These are phyloP conservation scores for Ceratothoa steindachneri DNA, from an alignment of 2,888 invertebrate genomes.

Conservation along the genomic window DNA sequence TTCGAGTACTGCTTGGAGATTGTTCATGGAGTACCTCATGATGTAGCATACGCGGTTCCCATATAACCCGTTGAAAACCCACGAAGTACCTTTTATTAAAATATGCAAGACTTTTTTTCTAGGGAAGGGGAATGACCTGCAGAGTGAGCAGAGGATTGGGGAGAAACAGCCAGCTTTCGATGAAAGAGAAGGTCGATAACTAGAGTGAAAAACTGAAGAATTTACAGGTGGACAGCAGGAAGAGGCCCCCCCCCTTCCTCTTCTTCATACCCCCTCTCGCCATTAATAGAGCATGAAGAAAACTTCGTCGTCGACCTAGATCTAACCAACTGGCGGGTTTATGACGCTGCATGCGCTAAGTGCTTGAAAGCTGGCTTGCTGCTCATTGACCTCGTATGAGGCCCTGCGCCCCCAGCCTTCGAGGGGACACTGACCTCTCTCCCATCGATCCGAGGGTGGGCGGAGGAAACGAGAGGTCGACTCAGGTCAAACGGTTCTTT, in stretches of 20 bases:
- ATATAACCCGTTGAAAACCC: too few relatives aligned
- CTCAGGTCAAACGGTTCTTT: neutral
- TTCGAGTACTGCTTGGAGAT: too few relatives aligned
- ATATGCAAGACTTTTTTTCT: too few relatives aligned
- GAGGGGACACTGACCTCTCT: slow-evolving; percentile 1
- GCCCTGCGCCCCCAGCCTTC: neutral
- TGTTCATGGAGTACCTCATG: too few relatives aligned
- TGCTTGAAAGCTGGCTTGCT: neutral
- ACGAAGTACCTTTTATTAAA: too few relatives aligned
- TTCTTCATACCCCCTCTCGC: neutral
- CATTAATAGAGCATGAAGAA: neutral
- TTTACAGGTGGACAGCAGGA: too few relatives aligned
- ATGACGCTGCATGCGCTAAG: neutral
- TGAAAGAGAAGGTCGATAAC: too few relatives aligned
- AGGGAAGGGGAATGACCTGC: too few relatives aligned
- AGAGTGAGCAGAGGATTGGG: too few relatives aligned
- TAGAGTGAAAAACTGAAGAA: too few relatives aligned
- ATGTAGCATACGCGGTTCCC: too few relatives aligned
- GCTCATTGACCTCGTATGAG: slow-evolving; percentile 3
- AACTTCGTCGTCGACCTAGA: neutral
- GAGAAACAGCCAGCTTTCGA: too few relatives aligned
- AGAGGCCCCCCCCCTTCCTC: neutral
- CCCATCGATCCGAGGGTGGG: slow-evolving; percentile 1
- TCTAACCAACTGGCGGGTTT: neutral
- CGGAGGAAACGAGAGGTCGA: neutral